Base-by-base conservation (phyloP, 2,797 vertebrate genomes). In the Chaetodon trifasciatus region DNA sequence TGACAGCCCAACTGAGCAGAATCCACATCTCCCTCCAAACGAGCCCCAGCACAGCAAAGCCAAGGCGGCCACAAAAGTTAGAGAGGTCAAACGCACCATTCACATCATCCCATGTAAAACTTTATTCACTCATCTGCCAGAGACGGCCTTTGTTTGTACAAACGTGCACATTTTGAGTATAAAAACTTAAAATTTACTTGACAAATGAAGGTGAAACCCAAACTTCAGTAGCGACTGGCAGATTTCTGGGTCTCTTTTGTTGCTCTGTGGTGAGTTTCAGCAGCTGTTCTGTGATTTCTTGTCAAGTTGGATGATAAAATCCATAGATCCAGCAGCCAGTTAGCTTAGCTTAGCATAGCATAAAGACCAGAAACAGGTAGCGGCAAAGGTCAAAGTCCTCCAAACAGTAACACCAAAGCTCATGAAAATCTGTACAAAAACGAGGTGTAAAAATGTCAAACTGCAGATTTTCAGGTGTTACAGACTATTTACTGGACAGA, bases 1-100 rank as follows among this genome's bases (percentile, higher is more conserved):
- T 81, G 86, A 76, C 86, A 86, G 85, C 78, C 28, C 11, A 6
- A 57, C 81, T 79, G 76, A 70, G 74, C 81, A 69, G 81, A 83
- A 58, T 83, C 66, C 74, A 49, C 66, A n/a, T 52, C 69, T 57
- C 75, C 40, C 58, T 61, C 74, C 81, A 82, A 80, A 84, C 72
- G 74, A 70, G 75, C 79, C 42, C 58, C 56, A 49, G 2, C 23
- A 58, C 66, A 8, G 53, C 57, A 39, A 13, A 67, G 39, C 21
- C 0, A 6, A n/a, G 47, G 19, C 23, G 49, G 63, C 12, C 15
- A 21, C 42, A 55, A 50, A 78, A 75, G 65, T 83, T 46, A 70
- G 37, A 0, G 28, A 90, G 76, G 90, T 78, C 79, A 88, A 74
- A 90, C 35, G 13, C 42, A 11, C 67, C 24, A 56, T 1, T n/a